phyloP scores from a whole-genome alignment of 2,113 vertebrate species.

The Petrocephalus microphthalmus region DNA sequence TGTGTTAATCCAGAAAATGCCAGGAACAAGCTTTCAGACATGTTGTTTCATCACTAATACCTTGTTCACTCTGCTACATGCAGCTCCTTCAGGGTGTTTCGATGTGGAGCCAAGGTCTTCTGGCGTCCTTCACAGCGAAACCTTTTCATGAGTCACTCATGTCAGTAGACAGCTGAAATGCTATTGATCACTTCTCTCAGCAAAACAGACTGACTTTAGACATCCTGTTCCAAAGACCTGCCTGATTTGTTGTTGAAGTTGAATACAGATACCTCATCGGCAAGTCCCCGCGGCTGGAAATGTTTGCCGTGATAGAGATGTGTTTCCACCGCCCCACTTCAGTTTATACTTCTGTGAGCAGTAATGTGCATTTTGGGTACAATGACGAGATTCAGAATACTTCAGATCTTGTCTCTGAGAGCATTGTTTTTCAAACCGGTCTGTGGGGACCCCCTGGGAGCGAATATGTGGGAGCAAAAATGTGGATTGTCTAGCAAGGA shows the following conservation, averaged over 20 bases:
- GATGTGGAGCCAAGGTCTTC: slow-evolving; percentile 25
- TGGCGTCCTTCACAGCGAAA: slow-evolving; percentile 20
- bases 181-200: background rate
- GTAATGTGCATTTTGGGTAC: background rate
- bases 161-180: slow-evolving; percentile 16
- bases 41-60: slow-evolving; percentile 9
- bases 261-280: background rate
- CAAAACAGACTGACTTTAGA: background rate
- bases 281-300: background rate
- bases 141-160: slow-evolving; percentile 38
- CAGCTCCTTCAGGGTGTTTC: slow-evolving; percentile 19
- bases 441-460: background rate
- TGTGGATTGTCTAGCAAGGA: background rate
- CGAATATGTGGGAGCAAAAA: background rate
- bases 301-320: background rate
- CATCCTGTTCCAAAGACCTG: background rate
- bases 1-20: background rate
- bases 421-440: background rate
- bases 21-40: slow-evolving; percentile 3
- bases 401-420: background rate
- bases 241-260: background rate
- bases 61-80: background rate
- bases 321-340: background rate
- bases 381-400: background rate
- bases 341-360: background rate